These are phyloP conservation scores for Neoseiulus cucumeris DNA, from an alignment of 1,140 invertebrate species.

Conservation along the genomic window DNA sequence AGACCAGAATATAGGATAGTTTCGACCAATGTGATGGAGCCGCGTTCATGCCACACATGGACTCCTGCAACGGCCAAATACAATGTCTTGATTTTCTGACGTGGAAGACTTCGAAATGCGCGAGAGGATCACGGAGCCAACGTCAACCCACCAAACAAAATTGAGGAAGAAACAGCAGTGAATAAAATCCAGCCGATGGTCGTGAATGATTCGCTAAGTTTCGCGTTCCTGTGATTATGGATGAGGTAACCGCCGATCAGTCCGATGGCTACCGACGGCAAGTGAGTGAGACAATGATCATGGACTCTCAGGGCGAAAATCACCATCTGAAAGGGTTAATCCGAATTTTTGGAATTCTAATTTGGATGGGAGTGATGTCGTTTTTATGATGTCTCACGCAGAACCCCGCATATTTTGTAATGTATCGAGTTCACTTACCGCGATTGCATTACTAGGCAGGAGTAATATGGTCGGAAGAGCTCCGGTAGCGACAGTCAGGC, in stretches of 20 bases:
- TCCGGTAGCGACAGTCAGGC: neutral
- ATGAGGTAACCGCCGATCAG: neutral
- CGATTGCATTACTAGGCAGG: no score
- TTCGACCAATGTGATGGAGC: neutral
- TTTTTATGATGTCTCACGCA: neutral
- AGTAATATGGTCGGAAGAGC: neutral
- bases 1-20: neutral
- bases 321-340: neutral
- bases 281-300: neutral
- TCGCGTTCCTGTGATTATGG: neutral
- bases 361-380: neutral
- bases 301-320: neutral
- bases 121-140: no score
- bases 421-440: no score
- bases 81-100: no score
- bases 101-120: no score
- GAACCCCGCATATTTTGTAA: neutral
- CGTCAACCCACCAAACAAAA: neutral
- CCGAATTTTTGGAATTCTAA: neutral
- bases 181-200: neutral
- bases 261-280: neutral
- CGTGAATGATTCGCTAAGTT: neutral
- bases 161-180: neutral
- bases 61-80: neutral
- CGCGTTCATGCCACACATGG: neutral